phyloP scores from a whole-genome alignment of 1,140 invertebrate species.

The Aphis craccivora region DNA sequence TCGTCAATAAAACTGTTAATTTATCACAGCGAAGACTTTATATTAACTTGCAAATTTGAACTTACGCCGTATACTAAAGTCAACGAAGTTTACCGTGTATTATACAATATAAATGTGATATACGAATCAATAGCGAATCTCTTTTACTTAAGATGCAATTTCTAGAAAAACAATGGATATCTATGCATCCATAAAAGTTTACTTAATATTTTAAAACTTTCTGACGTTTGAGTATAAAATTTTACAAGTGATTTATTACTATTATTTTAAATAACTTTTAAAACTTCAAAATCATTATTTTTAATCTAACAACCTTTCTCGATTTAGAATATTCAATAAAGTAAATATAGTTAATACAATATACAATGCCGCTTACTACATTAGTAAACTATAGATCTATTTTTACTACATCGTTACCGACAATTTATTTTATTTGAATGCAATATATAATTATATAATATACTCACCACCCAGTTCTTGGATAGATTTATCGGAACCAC shows the following conservation, averaged over 20 bases:
- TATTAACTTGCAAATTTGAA: not conserved
- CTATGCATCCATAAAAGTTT: no score
- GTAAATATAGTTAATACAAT: not conserved
- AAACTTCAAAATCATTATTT: not conserved
- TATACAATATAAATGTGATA: not conserved
- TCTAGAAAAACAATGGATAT: not conserved
- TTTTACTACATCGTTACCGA: not conserved
- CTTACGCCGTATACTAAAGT: not conserved
- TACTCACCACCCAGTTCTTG: slow-evolving; percentile 15
- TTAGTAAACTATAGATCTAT: not conserved
- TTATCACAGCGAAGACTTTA: not conserved
- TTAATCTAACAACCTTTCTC: not conserved
- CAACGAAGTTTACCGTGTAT: not conserved
- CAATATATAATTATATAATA: not conserved
- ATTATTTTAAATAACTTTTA: not conserved
- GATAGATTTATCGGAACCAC: slow-evolving; percentile 1
- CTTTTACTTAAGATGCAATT: not conserved
- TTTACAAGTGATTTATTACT: no score
- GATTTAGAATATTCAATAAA: not conserved
- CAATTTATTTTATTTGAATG: not conserved
- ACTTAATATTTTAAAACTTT: no score
- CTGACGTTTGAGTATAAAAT: no score
- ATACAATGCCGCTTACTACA: not conserved
- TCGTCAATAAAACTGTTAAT: not conserved
- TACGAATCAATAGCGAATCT: not conserved